Evolutionary conservation across 2,113 vertebrate species (phyloP), one percentile per base, ranked within the genome.

Genomic region (Chunga burmeisteri): DNA sequence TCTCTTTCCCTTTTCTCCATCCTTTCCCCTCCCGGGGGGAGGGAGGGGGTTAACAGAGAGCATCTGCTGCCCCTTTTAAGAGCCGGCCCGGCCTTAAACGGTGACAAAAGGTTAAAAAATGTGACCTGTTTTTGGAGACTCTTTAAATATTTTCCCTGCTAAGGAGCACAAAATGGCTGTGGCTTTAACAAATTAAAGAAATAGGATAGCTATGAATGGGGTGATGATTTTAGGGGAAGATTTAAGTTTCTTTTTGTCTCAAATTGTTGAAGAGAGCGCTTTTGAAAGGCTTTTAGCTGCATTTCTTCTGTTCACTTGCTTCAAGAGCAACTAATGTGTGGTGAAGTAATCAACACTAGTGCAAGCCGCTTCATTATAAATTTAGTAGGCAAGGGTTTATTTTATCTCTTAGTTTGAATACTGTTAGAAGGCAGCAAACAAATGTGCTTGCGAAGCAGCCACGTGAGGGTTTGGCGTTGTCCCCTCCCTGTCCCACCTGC

Each of bases 401-500:
- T 86, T 93, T 68, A 83, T 42, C 5, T 83, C 63, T 83, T 8
- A 12, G 8, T 94, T 58, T 86, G 75, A 66, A 22, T 83, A 59
- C 20, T 55, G 27, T 81, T 86, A 36, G 65, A 92, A 90, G 32
- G 29, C 29, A 71, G 56, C 53, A 79, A 84, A 81, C 2, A 0
- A 46, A 65, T 16, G 25, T 79, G 25, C 67, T 67, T 65, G 32
- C 1, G 4, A 46, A 58, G 26, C 18, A 67, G 13, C 1, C 23
- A 29, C 6, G 29, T 71, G n/a, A 80, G 22, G 10, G 8, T 23
- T 88, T 71, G 92, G 27, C 42, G 67, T 77, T 83, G 16, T 67
- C 7, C 11, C 8, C 7, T 80, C 8, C 7, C 7, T 50, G 2
- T 47, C 3, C 17, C 1, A 3, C 5, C 3, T 21, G 12, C 22